phyloP scores from a whole-genome alignment of 2,797 vertebrate species.

The Pteropus rufus region DNA sequence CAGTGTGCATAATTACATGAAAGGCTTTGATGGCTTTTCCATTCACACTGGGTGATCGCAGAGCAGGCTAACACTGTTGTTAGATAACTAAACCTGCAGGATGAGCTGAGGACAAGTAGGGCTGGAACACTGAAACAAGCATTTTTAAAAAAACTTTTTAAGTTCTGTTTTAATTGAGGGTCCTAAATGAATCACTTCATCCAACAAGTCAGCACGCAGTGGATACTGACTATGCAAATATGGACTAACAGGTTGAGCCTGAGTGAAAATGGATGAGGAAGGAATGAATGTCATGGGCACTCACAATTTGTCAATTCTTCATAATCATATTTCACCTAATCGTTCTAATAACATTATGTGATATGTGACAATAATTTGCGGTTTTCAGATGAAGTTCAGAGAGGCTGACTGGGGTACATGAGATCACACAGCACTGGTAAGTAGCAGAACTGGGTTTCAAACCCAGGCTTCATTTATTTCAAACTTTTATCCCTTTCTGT shows the following conservation, averaged over 20 bases:
- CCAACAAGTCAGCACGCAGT: not conserved
- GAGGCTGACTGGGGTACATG: not conserved
- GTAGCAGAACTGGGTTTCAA: not conserved
- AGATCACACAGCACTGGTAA: not conserved
- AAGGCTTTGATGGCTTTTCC: slow-evolving; percentile 35
- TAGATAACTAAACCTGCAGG: slow-evolving; percentile 15
- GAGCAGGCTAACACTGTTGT: not conserved
- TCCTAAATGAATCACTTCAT: not conserved
- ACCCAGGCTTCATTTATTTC: not conserved
- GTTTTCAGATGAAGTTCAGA: not conserved
- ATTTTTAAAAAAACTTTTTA: not conserved
- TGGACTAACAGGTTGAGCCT: not conserved
- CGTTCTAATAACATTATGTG: not conserved
- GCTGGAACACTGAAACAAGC: not conserved
- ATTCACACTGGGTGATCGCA: slow-evolving; percentile 27
- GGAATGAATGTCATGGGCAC: no score
- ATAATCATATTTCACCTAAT: not conserved
- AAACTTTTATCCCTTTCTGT: not conserved
- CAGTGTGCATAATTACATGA: slow-evolving; percentile 49
- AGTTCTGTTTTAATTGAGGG: not conserved
- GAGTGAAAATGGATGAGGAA: not conserved
- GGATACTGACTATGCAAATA: not conserved
- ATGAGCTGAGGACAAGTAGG: slow-evolving; percentile 47
- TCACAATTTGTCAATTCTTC: not conserved
- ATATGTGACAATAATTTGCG: not conserved